Evolutionary conservation across 1,140 invertebrate genomes (phyloP), one percentile per base, ranked within the genome.

Genomic region (Heliconius nattereri): DNA sequence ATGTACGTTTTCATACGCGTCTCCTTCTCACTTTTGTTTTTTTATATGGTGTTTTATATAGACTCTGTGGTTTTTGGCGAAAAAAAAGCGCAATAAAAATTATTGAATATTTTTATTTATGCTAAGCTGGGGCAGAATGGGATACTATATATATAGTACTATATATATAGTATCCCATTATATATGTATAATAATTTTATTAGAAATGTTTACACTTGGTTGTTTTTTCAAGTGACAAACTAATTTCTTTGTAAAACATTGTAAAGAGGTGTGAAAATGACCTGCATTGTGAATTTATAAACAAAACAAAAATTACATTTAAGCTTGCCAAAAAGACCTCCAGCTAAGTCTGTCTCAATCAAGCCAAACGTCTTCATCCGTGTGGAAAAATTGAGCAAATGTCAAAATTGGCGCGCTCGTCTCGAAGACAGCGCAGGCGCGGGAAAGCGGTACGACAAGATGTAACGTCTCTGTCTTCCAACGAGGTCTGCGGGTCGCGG

Each of bases 401-500:
- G 90, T 92, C 87, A 93, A 90, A 92, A 78, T 91, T 93, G 84
- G 83, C 91, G 92, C 88, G 87, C 85, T 84, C 66, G 76, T 81
- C 74, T 78, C 77, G 71, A 79, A 79, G 71, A 81, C 75, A 71
- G 85, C 89, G 91, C 92, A 90, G 80, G 90, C 90, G 90, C 85
- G 85, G 20, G 49, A 66, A 82, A 87, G 77, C 71, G 35, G 76
- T 26, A 75, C 71, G 45, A 77, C 35, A 45, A 60, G 76, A 86
- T 83, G 72, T 54, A 80, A 75, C 76, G 78, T 92, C 87, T 87
- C 90, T 81, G 79, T 94, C 86, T 80, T 77, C 79, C 88, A 91
- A 90, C 89, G 91, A 92, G 85, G 90, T 91, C 92, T 94, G 92
- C 92, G 92, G 92, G 86, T 87, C 90, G 92, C 91, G 92, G 92